These are phyloP conservation scores for Epinephelus cyanopodus DNA, from an alignment of 2,113 vertebrate genomes.

Conservation along the genomic window DNA sequence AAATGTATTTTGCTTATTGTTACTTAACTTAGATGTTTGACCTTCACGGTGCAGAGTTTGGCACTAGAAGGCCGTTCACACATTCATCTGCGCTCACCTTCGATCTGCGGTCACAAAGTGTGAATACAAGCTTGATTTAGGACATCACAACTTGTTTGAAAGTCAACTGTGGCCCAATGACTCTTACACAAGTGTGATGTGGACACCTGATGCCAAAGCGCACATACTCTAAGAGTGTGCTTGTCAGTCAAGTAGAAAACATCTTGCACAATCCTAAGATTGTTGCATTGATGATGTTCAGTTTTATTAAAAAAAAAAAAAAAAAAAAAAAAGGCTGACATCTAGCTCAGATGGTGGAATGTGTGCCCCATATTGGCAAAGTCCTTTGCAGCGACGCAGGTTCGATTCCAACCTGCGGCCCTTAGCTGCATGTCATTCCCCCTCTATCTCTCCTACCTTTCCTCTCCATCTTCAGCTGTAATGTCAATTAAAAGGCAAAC, in stretches of 20 bases:
- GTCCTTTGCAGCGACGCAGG: too few relatives aligned
- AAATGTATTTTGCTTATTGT: not conserved
- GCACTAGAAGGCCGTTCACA: not conserved
- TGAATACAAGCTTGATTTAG: not conserved
- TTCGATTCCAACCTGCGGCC: too few relatives aligned
- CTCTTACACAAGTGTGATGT: not conserved
- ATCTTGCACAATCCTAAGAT: not conserved
- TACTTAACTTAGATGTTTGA: not conserved
- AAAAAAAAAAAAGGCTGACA: too few relatives aligned
- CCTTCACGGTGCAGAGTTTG: not conserved
- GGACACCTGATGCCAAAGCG: not conserved
- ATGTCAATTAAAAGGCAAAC: too few relatives aligned
- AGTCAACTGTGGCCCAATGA: not conserved
- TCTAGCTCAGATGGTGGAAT: too few relatives aligned
- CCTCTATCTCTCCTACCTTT: too few relatives aligned
- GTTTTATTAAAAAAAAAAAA: too few relatives aligned
- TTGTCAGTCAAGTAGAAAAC: not conserved
- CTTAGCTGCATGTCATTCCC: too few relatives aligned
- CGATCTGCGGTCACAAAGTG: not conserved
- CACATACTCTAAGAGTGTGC: not conserved
- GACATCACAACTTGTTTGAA: not conserved
- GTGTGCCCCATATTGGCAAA: too few relatives aligned
- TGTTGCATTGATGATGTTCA: too few relatives aligned
- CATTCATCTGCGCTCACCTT: not conserved
- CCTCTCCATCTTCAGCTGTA: too few relatives aligned